Base-by-base conservation (phyloP, 2,888 invertebrate genomes). In the Limnephilus auricula region DNA sequence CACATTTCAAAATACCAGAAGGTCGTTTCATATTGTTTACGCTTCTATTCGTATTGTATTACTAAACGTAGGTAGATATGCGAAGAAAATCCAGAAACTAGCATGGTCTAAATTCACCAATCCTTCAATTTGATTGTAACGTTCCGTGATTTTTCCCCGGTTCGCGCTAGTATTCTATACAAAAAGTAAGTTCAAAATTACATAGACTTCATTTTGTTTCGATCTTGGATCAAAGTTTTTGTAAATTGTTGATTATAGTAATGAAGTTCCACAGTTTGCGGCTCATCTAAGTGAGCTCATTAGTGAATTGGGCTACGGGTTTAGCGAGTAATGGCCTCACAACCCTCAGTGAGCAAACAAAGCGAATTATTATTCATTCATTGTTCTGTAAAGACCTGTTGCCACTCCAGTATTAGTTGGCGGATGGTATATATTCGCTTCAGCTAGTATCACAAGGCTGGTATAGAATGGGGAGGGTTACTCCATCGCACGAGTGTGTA, bases 351-450 rank as follows among this genome's bases (percentile, higher is more conserved):
- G 12, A 37, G 15, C 79, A 84, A 89, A 91, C 91, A 91, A 91
- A 85, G 65, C 37, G 92, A 90, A 92, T 92, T 92, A 90, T 84
- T 25, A 65, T 65, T 65, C 65, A 65, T 90, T 89, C 90, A 92
- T 92, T 92, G 92, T 92, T 92, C 90, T 50, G 84, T 32, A 79
- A 65, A n/a, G 87, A 88, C 89, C 89, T 89, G 91, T 91, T 90
- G 86, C 91, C 90, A 79, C 79, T 88, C 79, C 79, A n/a, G 25
- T n/a, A 25, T 65, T 65, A 65, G 65, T n/a, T 65, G 65, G 65
- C 25, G 9, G 65, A 18, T 65, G 25, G 50, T 25, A 18, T 18
- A 25, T 65, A 25, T 25, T 25, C 25, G 65, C 65, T 25, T 34
- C 37, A 82, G 18, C 82, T 2, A 2, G 79, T 6, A 2, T 12